Evolutionary conservation across 2,888 invertebrate species (phyloP).

Genomic region (Melanophora roralis): DNA sequence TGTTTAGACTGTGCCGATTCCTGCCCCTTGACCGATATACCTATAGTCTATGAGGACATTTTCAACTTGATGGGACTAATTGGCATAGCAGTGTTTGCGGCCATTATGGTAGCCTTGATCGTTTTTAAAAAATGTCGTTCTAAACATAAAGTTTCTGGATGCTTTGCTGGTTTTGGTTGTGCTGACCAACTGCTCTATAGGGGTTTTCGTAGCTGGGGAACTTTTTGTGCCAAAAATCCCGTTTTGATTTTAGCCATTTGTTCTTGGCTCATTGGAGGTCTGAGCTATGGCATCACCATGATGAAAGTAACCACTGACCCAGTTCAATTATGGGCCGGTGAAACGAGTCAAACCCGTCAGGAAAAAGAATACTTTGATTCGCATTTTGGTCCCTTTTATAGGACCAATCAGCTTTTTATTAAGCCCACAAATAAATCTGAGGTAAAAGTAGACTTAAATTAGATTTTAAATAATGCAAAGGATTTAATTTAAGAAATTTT

Average conservation of each 20-base stretch:
- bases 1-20: slow-evolving; percentile 85
- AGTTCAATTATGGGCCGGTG: slow-evolving; percentile 94
- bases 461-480: not conserved
- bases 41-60: slow-evolving; percentile 74
- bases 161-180: slow-evolving; percentile 71
- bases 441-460: not conserved
- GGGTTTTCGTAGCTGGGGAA: slow-evolving; percentile 78
- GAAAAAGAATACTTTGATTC: slow-evolving; percentile 93
- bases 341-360: slow-evolving; percentile 85
- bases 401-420: slow-evolving; percentile 92
- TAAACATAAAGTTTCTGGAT: slow-evolving; percentile 65
- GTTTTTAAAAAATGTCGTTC: slow-evolving; percentile 75
- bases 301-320: slow-evolving; percentile 91
- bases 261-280: slow-evolving; percentile 79
- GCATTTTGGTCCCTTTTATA: slow-evolving; percentile 92
- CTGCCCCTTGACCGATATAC: slow-evolving; percentile 80
- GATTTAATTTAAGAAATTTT: not conserved
- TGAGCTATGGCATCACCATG: slow-evolving; percentile 83
- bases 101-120: slow-evolving; percentile 81
- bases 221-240: slow-evolving; percentile 83
- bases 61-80: slow-evolving; percentile 81
- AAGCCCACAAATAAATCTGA: slow-evolving; percentile 80
- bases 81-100: slow-evolving; percentile 77
- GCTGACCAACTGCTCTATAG: slow-evolving; percentile 70
- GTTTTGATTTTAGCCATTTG: slow-evolving; percentile 81